phyloP scores from a whole-genome alignment of 30 jellyfish, hydroid and myxozoan species.

The Cassiopea andromeda region DNA sequence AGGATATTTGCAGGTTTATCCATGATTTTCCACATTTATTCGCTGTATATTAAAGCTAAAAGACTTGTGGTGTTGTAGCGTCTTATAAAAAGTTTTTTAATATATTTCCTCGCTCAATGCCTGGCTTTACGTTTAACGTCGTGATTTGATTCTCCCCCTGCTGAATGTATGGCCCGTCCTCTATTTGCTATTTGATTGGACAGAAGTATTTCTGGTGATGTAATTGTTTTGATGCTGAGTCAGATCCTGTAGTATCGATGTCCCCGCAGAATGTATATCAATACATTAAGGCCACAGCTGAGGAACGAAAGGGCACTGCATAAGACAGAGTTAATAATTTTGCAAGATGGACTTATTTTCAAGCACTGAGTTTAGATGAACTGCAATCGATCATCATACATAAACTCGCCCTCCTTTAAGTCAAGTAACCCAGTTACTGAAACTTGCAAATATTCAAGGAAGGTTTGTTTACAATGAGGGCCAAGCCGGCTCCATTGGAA shows the following conservation, averaged over 20 bases:
- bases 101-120: too few species aligned
- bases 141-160: not conserved
- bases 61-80: not conserved
- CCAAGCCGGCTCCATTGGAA: slow-evolving; percentile 57
- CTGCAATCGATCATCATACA: too few species aligned
- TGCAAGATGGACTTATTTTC: too few species aligned
- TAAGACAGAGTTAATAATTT: not conserved
- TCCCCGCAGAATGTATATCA: not conserved
- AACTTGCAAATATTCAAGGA: not conserved
- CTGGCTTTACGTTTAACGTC: not conserved
- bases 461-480: slow-evolving; percentile 14
- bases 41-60: not conserved
- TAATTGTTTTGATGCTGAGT: slow-evolving; percentile 11
- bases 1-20: not conserved
- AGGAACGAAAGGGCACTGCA: not conserved
- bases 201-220: not conserved
- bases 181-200: not conserved
- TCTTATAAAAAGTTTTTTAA: too few species aligned
- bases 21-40: not conserved
- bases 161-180: not conserved
- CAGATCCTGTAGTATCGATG: not conserved
- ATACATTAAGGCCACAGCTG: not conserved
- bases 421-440: too few species aligned
- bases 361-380: too few species aligned
- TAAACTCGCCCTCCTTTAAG: too few species aligned